Evolutionary conservation across 2,888 invertebrate genomes (phyloP), one percentile per base, ranked within the genome.

Genomic region (Sphaeridia pumilis): DNA sequence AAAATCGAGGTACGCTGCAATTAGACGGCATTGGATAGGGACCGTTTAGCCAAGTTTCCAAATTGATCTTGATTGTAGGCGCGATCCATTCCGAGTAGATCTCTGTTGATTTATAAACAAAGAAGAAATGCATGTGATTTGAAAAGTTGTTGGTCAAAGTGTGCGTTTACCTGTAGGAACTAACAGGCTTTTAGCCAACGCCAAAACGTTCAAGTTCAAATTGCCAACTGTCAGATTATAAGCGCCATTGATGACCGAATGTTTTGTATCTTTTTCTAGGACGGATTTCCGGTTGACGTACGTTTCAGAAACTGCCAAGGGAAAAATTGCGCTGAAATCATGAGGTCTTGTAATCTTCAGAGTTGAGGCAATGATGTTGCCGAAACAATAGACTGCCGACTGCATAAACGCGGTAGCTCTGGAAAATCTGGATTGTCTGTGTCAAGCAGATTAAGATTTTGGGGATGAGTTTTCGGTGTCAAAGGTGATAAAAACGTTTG

Each of bases 1-100:
- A 20, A 21, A 31, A 42, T 4, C 48, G 36, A 10, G 26, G 34
- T 1, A 46, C 73, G 34, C 75, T 75, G 69, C 93, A 93, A 66
- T 83, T 80, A 0, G 90, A 85, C 22, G 81, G 79, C 52, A 92
- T 68, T 55, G 79, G 81, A 0, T 84, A 84, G 0, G 77, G 76
- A 2, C 88, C 87, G 69, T 89, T 85, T 14, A 81, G 78, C 93
- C 93, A 94, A 0, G 86, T 83, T 17, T 80, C 74, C 7, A 94
- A 72, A 67, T 82, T 78, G 0, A 79, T 75, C 62, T 80, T 74
- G 49, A 89, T 69, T n/a, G 76, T 72, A 2, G 83, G 82, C 0
- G 87, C 87, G 2, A 92, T 81, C 67, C 84, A 75, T 48, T 86
- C 85, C 51, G 79, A 79, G 69, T 92, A 92, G 25, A 92, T 72